Base-by-base conservation (phyloP, 2,888 invertebrate genomes). In the Campoletis raptor region DNA sequence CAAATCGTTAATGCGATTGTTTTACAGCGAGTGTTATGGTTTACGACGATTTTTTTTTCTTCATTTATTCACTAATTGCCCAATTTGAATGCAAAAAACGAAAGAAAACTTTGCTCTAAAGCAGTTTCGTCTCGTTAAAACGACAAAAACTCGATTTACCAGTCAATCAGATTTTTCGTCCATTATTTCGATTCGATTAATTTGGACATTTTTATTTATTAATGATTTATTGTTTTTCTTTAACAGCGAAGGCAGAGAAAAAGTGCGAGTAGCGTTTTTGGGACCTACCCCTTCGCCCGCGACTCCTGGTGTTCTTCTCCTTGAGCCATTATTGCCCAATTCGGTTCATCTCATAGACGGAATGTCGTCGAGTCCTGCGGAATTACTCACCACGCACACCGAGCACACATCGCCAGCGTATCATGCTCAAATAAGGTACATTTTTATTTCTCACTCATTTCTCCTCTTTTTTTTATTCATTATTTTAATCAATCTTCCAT, bases 191-290 rank as follows among this genome's bases (percentile, higher is more conserved):
- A 24, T 12, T 10, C 36, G n/a, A 4, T 37, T 37, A n/a, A 37
- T 40, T 12, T 15, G 24, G 10, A 18, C 52, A 52, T 72, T 74
- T 45, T 66, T 54, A 6, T 70, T 36, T 77, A n/a, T 54, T 74
- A n/a, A 4, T 54, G 3, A 24, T 36, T 78, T 57, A 30, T 64
- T 37, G 24, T 79, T 70, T 67, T 74, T 7, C 12, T 77, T 45
- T 92, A 93, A 76, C 92, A 94, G 94, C 87, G 94, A 94, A 90
- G 94, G 94, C 86, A 92, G 94, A 90, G 94, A 94, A 90, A 94
- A 92, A 90, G 94, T 94, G 87, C 94, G 94, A 76, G 94, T 94
- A 37, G 94, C 94, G 87, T 91, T 94, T 89, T 86, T 93, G 87
- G 94, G 94, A 86, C 91, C 94, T 79, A 93, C 92, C 81, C 94